Conservation (phyloP, 2,113 vertebrate genomes). For the Oxyura jamaicensis region DNA sequence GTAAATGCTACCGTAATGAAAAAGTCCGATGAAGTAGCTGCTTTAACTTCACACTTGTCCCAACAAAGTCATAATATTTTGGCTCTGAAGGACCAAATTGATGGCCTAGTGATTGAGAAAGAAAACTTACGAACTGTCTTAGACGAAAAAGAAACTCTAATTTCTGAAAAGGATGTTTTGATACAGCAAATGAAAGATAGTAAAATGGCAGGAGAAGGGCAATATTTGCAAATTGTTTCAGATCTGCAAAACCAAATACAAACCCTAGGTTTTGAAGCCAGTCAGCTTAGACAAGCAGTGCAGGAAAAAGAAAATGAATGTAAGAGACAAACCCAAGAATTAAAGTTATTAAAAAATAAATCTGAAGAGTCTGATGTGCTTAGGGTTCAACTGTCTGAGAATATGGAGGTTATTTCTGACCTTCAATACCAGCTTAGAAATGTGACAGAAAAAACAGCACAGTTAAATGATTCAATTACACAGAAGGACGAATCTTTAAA, state of each 20-base stretch:
- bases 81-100: conserved; percentile 73
- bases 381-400: conserved; percentile 76
- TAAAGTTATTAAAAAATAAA: conserved; percentile 73
- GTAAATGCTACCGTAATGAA: conserved; percentile 25
- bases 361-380: conserved; percentile 73
- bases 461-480: conserved; percentile 58
- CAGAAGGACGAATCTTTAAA: conserved; percentile 78
- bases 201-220: conserved; percentile 64
- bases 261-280: conserved; percentile 27
- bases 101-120: conserved; percentile 57
- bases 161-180: conserved; percentile 74
- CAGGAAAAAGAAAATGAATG: conserved; percentile 72
- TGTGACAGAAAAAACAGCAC: conserved; percentile 46
- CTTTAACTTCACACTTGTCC: conserved; percentile 69
- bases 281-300: conserved; percentile 28
- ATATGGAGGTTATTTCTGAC: conserved; percentile 76
- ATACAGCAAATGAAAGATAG: conserved; percentile 75
- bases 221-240: conserved; percentile 70
- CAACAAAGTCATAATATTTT: conserved; percentile 66
- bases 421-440: conserved; percentile 73
- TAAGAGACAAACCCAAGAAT: conserved; percentile 70
- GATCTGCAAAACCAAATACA: conserved; percentile 74
- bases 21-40: conserved; percentile 69
- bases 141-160: conserved; percentile 70
- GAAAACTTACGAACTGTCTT: conserved; percentile 66